A percentile compares a stretch with the other conserved stretches of the same genome.
These are phyloP conservation scores for Epicampocera succincta DNA, from an alignment of 2,888 invertebrate genomes.

Conservation along the genomic window DNA sequence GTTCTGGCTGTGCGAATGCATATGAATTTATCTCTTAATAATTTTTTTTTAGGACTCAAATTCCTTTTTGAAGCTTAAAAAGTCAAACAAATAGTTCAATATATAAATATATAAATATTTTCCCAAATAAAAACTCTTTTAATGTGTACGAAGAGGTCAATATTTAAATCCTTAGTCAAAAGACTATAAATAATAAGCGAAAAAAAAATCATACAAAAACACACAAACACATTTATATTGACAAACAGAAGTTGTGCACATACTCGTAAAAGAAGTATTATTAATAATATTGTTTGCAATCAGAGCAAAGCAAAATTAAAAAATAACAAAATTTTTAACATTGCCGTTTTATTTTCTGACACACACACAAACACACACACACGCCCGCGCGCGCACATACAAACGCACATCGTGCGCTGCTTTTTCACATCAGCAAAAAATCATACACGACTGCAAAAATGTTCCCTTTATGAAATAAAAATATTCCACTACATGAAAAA, in stretches of 20 bases:
- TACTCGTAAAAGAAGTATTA: constrained; percentile 13
- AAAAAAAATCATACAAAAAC: not conserved
- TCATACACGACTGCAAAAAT: constrained; percentile 5
- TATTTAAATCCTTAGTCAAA: constrained; percentile 52
- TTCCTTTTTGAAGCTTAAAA: constrained; percentile 2
- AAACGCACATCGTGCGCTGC: constrained; percentile 12
- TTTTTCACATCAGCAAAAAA: constrained; percentile 40
- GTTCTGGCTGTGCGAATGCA: too few species aligned
- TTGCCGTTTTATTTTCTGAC: constrained; percentile 8
- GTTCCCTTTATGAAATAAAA: not conserved
- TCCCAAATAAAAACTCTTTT: constrained; percentile 1
- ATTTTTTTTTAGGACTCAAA: not conserved
- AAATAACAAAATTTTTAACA: not conserved
- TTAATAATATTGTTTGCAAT: constrained; percentile 36
- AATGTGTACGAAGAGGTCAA: constrained; percentile 46
- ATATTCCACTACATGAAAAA: not conserved
- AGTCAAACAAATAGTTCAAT: constrained; percentile 32
- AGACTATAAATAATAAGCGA: constrained; percentile 27
- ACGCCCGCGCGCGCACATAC: too few species aligned
- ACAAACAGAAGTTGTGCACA: constrained; percentile 29
- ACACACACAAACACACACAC: too few species aligned
- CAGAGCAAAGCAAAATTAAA: constrained; percentile 1
- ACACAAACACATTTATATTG: constrained; percentile 15
- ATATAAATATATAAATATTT: too few species aligned
- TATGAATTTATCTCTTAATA: too few species aligned